Evolutionary conservation across 2,797 vertebrate genomes (phyloP).

Genomic region (Passerculus sandwichensis): DNA sequence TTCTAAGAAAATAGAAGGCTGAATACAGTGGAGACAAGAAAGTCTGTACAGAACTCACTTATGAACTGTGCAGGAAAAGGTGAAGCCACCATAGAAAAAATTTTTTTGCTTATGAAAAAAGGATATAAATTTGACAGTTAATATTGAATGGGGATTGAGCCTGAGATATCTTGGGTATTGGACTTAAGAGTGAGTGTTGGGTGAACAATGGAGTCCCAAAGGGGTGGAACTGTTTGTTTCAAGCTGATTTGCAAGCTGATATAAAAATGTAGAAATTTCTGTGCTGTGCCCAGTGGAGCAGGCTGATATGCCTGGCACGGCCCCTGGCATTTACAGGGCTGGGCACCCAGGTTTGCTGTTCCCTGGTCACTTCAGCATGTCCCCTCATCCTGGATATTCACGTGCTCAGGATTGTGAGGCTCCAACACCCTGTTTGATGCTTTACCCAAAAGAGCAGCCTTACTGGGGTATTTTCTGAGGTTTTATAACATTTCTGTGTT

Average conservation of each 20-base stretch:
- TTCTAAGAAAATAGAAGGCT: background rate
- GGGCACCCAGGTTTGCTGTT: background rate
- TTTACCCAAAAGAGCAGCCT: background rate
- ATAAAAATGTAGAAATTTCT: background rate
- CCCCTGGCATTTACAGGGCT: background rate
- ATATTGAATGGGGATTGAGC: background rate
- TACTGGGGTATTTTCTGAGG: background rate
- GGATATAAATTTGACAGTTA: background rate
- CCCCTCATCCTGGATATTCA: background rate
- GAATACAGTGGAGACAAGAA: background rate
- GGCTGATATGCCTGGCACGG: fast-evolving
- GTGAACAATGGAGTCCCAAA: background rate
- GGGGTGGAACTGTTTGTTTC: background rate
- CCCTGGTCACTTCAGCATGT: background rate
- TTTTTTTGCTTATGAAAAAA: background rate
- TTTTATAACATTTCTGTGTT: background rate
- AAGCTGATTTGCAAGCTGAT: background rate
- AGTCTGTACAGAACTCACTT: background rate
- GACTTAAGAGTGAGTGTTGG: background rate
- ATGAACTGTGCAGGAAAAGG: background rate
- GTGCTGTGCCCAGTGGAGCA: background rate
- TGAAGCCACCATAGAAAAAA: background rate
- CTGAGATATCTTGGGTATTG: background rate
- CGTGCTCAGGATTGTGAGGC: background rate
- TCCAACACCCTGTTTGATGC: background rate